Conservation (phyloP, 2,797 vertebrate species). For the Notoglanidium macrostoma region DNA sequence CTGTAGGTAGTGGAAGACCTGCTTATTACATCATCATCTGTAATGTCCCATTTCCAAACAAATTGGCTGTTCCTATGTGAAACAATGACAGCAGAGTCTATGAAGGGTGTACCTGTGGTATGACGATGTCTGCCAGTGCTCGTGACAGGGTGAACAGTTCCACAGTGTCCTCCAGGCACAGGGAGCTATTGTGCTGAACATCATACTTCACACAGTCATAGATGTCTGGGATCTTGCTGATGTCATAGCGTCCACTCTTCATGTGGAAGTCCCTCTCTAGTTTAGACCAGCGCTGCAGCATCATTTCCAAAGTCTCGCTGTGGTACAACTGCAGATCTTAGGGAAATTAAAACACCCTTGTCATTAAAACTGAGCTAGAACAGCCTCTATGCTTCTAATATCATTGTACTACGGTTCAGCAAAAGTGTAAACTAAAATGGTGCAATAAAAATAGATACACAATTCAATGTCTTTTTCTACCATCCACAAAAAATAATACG, state of each 20-base stretch:
- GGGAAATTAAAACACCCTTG: background rate
- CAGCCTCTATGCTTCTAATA: background rate
- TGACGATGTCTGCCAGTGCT: constrained; percentile 91
- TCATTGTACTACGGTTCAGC: background rate
- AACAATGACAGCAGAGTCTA: background rate
- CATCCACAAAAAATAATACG: background rate
- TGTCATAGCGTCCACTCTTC: constrained; percentile 95
- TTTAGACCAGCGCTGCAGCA: constrained; percentile 98
- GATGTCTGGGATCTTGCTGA: constrained; percentile 98
- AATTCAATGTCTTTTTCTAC: background rate
- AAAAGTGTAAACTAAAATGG: background rate
- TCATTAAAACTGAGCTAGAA: background rate
- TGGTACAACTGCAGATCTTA: constrained; percentile 96
- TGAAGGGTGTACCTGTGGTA: constrained; percentile 85
- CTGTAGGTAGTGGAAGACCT: background rate
- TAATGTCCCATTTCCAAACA: background rate
- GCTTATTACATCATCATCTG: background rate
- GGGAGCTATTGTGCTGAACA: constrained; percentile 88
- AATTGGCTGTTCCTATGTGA: background rate
- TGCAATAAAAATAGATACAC: background rate
- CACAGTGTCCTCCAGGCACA: constrained; percentile 89
- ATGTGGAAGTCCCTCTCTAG: constrained; percentile 93
- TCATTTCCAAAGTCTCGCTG: constrained; percentile 94
- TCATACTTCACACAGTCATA: constrained; percentile 99
- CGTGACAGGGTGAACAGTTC: constrained; percentile 92